A percentile compares a stretch with the other conserved stretches of the same genome.
These are phyloP conservation scores for Tanypteryx hageni DNA, from an alignment of 2,888 invertebrate species.

Conservation along the genomic window DNA sequence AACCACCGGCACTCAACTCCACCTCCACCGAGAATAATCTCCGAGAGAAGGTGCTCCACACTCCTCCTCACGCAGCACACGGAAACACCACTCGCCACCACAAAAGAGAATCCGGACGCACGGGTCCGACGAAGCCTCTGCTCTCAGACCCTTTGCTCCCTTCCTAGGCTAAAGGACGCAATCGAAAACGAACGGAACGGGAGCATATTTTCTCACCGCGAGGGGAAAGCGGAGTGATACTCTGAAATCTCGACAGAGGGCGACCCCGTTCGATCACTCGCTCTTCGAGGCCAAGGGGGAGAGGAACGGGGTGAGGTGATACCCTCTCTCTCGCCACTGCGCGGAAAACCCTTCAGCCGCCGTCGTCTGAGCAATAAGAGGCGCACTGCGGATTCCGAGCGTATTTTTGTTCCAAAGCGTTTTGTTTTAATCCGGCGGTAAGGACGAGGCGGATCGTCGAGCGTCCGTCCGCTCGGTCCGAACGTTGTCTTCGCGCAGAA, in stretches of 20 bases:
- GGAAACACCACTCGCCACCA: neutral
- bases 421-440: neutral
- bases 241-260: constrained; percentile 47
- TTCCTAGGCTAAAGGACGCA: no score
- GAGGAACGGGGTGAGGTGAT: neutral
- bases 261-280: constrained; percentile 36
- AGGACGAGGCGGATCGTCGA: neutral
- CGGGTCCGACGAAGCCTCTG: neutral
- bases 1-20: constrained; percentile 1
- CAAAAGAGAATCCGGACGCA: neutral
- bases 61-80: neutral
- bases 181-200: no score
- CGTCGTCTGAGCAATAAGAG: constrained; percentile 10
- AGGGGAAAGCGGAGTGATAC: constrained; percentile 34
- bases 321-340: constrained; percentile 27
- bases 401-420: constrained; percentile 10
- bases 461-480: no score
- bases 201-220: no score
- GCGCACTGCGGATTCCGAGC: constrained; percentile 33
- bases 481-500: no score
- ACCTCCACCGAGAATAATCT: constrained; percentile 36
- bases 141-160: no score
- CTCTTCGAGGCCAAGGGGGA: neutral
- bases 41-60: neutral
- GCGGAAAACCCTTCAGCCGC: constrained; percentile 40